Evolutionary conservation across 2,888 invertebrate species (phyloP), one percentile per base, ranked within the genome.

Genomic region (Lepidonotus clava): DNA sequence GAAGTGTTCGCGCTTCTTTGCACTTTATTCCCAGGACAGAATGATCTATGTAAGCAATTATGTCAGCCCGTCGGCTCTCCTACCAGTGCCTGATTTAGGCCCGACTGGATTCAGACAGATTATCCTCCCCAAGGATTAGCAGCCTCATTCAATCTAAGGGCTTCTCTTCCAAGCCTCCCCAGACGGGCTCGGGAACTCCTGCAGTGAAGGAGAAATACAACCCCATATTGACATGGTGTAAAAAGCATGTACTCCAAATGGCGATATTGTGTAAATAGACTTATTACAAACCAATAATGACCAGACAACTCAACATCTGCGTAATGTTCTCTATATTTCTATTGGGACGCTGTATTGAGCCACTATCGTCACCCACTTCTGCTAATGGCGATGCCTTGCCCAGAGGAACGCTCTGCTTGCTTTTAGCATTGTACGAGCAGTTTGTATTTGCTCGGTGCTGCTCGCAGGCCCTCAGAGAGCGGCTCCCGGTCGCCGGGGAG

Each of bases 381-480:
- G 61, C 61, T 61, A 61, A 61, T 61, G 24, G 61, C 28, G 28
- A 28, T 61, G 24, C 28, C 8, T 61, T 32, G 28, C 28, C 61
- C 61, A 4, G 61, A 11, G 21, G 61, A 24, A n/a, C 5, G 24
- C 46, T 28, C 11, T 61, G 61, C 61, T 28, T 61, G 4, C 61
- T 5, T 61, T 28, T 61, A 61, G 28, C 28, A 61, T 34, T 34
- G 71, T 71, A 34, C 18, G 71, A 38, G 14, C 28, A 18, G 2
- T n/a, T 34, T 71, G 71, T 71, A 71, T 71, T 71, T 71, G 71
- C 71, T 71, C 71, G 18, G 36, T 71, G 34, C 71, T 71, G 71
- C 36, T 71, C 71, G 38, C 32, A 18, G 36, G 8, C 18, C 8
- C 46, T 46, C 46, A 46, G 46, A 11, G 71, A 71, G 71, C 34